Conservation (phyloP, 2,888 invertebrate genomes). For the Mimas tiliae region DNA sequence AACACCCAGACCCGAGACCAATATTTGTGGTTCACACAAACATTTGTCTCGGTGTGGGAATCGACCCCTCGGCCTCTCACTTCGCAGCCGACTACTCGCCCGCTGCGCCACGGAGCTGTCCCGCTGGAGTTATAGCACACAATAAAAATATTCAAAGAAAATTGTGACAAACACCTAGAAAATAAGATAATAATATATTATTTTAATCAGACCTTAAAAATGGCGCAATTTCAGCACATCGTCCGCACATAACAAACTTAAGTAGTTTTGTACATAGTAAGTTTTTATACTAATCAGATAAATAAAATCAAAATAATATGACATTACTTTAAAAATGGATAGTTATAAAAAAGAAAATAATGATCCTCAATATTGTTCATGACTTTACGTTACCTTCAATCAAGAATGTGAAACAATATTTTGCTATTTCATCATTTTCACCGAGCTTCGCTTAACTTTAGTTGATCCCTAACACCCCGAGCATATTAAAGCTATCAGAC, state of each 20-base stretch:
- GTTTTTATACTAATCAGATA: constrained; percentile 13
- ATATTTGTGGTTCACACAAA: too few relatives aligned
- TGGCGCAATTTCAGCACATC: constrained; percentile 6
- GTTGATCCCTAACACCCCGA: too few relatives aligned
- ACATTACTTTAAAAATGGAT: neutral
- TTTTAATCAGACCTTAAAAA: constrained; percentile 4
- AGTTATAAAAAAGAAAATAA: neutral
- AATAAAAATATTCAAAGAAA: neutral
- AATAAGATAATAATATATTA: neutral
- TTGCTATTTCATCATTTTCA: too few relatives aligned
- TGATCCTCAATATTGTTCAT: neutral
- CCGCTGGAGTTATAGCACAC: constrained; percentile 15
- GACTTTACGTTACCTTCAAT: too few relatives aligned
- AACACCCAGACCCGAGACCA: too few relatives aligned
- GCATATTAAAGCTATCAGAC: too few relatives aligned
- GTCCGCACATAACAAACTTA: constrained; percentile 19
- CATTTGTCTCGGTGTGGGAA: too few relatives aligned
- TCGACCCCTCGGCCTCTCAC: too few relatives aligned
- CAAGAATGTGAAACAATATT: too few relatives aligned
- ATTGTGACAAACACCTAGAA: neutral
- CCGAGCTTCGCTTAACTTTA: too few relatives aligned
- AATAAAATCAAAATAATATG: constrained; percentile 16
- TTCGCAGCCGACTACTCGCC: too few relatives aligned
- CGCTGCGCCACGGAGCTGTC: too few relatives aligned
- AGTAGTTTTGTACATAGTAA: constrained; percentile 17